Percentiles rank a stretch among this genome's conserved stretches.
These are phyloP conservation scores for Ptychochromis oligacanthus DNA, from an alignment of 2,113 vertebrate species.

Conservation along the genomic window DNA sequence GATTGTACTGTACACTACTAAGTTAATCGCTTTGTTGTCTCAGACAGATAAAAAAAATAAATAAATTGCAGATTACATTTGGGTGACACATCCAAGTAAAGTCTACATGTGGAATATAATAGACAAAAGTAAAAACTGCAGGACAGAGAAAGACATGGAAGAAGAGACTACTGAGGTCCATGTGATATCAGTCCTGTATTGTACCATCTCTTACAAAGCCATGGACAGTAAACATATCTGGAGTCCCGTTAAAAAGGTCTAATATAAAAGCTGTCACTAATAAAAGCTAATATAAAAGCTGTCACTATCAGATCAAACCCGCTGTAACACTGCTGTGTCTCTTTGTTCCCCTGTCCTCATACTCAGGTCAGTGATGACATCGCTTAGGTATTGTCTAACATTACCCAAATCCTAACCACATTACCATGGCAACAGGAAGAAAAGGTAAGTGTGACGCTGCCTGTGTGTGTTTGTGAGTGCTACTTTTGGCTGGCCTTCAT, in stretches of 20 bases:
- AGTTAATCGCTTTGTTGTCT: neutral
- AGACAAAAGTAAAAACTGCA: neutral
- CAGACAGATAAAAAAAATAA: neutral
- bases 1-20: neutral
- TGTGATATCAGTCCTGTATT: neutral
- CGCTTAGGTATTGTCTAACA: neutral
- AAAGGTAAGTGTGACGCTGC: slow-evolving; percentile 49
- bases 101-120: neutral
- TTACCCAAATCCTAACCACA: slow-evolving; percentile 11
- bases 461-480: neutral
- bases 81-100: neutral
- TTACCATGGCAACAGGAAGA: slow-evolving; percentile 67
- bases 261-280: too few relatives aligned
- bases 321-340: neutral
- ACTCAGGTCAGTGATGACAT: slow-evolving; percentile 54
- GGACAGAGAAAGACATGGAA: neutral
- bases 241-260: too few relatives aligned
- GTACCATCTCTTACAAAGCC: neutral
- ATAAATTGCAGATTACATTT: neutral
- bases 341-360: neutral
- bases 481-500: neutral
- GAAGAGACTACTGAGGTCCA: neutral
- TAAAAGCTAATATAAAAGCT: too few relatives aligned
- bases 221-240: neutral
- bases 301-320: neutral